A percentile compares a stretch with the other conserved stretches of the same genome.
phyloP scores from a whole-genome alignment of 2,113 vertebrate species.

The Globicephala melas region DNA sequence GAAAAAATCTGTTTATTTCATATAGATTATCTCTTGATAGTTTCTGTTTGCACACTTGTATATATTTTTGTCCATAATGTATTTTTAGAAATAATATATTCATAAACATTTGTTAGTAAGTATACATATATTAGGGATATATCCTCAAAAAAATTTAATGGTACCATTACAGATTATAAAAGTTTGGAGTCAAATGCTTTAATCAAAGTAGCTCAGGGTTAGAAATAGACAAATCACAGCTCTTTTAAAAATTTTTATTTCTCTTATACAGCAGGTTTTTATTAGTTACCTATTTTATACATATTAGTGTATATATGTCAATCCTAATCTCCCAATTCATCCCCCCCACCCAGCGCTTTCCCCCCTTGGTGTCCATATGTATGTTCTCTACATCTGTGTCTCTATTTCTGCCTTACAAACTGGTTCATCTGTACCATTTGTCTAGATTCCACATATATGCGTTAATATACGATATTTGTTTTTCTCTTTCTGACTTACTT shows the following conservation, averaged over 20 bases:
- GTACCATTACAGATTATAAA: background rate
- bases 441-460: too few relatives aligned
- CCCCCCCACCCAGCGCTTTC: too few relatives aligned
- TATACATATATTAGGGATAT: background rate
- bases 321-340: too few relatives aligned
- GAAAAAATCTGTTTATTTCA: background rate
- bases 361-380: too few relatives aligned
- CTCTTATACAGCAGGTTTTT: too few relatives aligned
- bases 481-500: too few relatives aligned
- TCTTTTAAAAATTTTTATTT: background rate
- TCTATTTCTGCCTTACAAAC: too few relatives aligned
- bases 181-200: background rate
- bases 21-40: background rate
- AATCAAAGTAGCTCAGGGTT: background rate
- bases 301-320: too few relatives aligned
- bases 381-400: too few relatives aligned
- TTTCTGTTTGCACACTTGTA: background rate
- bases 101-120: background rate
- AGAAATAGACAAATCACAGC: background rate
- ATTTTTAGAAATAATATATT: background rate
- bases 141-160: background rate
- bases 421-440: too few relatives aligned
- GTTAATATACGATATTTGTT: too few relatives aligned
- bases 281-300: too few relatives aligned
- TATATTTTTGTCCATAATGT: background rate